Base-by-base conservation (phyloP, 92 coral and sea anemone genomes). In the Umimayanthus chanpuru region DNA sequence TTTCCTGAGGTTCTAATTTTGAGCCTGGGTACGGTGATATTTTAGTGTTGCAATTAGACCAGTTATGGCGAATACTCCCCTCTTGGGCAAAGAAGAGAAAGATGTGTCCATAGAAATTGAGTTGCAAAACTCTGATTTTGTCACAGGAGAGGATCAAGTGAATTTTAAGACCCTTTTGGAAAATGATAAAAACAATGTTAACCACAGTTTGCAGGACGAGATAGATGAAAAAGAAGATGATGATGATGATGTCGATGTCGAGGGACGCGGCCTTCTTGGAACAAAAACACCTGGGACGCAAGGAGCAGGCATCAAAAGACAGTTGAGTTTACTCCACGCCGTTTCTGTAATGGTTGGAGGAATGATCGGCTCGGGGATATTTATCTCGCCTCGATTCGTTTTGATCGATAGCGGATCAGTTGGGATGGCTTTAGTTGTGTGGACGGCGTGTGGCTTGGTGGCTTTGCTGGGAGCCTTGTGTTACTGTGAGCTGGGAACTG, bases 301-400 rank as follows among this genome's bases (percentile, higher is more conserved):
- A 23, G 25, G 73, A 16, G 79, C 75, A 12, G 91, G 47, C 58
- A 66, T 94, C 81, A 90, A 90, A 40, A 90, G 96, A 26, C 94
- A 88, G 12, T 85, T 94, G 9, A 91, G 90, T 9, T 89, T 92
- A 10, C 32, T 94, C 18, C 94, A 92, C 53, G 94, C 92, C 0
- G 88, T 94, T 32, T 89, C 94, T 14, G 55, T 94, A 23, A 82
- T 94, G 32, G 94, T 94, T 81, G 96, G 96, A 29, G 87, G 75
- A 12, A 92, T 94, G 72, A 92, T 94, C 18, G 96, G 96, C 25
- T 92, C 94, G 10, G 96, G 96, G 44, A 92, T 94, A 61, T 94
- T 94, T 79, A 84, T 93, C 77, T 94, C 96, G 18, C 96, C 96
- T 43, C 92, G 81, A 26, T 85, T 90, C 40, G 94, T 94, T 18